Conservation (phyloP, 2,113 vertebrate species). For the Girardinichthys multiradiatus region DNA sequence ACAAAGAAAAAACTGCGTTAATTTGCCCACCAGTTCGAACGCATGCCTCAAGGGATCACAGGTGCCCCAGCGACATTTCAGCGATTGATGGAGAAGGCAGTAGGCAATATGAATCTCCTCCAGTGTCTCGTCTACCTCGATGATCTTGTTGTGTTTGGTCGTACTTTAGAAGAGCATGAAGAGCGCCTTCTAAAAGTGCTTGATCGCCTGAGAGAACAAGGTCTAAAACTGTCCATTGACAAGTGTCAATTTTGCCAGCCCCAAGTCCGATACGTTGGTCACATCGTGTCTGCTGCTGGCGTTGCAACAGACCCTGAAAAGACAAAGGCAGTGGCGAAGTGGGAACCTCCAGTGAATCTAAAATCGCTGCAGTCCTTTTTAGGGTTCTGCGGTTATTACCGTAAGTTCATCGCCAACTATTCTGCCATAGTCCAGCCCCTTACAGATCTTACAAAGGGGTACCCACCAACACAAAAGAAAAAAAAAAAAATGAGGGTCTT, state of each 20-base stretch:
- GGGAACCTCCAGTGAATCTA: neutral
- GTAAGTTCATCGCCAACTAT: neutral
- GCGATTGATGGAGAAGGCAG: too few species aligned
- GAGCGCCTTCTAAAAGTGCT: neutral
- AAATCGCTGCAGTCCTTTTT: conserved; percentile 2
- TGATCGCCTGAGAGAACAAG: neutral
- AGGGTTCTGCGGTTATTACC: conserved; percentile 3
- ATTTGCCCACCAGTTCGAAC: too few species aligned
- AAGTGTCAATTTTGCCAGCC: neutral
- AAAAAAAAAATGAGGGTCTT: neutral
- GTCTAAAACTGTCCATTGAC: neutral
- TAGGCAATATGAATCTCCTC: too few species aligned
- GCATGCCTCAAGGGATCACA: too few species aligned
- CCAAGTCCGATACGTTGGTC: neutral
- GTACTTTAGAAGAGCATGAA: too few species aligned
- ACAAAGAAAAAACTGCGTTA: too few species aligned
- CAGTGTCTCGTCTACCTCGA: too few species aligned
- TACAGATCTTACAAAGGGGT: neutral
- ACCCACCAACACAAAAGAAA: neutral
- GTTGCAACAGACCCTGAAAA: conserved; percentile 1
- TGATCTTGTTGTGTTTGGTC: too few species aligned
- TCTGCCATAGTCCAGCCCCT: neutral
- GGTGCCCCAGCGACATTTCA: too few species aligned
- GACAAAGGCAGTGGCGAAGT: neutral
- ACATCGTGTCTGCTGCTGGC: conserved; percentile 1